Evolutionary conservation across 2,888 invertebrate genomes (phyloP), one percentile per base, ranked within the genome.

Genomic region (Gymnoscelis rufifasciata): DNA sequence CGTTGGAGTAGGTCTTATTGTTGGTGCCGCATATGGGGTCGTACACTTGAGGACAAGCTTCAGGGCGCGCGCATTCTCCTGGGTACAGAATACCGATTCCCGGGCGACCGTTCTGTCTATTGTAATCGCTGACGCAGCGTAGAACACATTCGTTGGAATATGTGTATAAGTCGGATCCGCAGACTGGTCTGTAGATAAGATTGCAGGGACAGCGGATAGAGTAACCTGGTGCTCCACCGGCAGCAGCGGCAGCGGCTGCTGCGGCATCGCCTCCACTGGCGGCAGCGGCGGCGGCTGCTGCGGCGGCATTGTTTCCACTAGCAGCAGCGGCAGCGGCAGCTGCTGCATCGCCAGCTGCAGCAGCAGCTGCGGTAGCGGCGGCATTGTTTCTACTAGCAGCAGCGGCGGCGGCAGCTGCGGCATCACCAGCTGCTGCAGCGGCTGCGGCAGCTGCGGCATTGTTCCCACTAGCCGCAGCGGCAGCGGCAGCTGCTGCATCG

Each of bases 11-110:
- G 0, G 92, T 92, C 43, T 89, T 81, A 7, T 91, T 91, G 71
- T 94, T 92, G 36, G 91, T 89, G 30, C 92, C 93, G 70, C 93
- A 94, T 4, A 93, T 90, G 29, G 90, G 88, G 5, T 80, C 12
- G 19, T 47, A 11, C 3, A 42, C 24, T 4, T 31, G 6, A 0
- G 50, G 29, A 35, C 70, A 68, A 1, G 15, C 1, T 44, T 68
- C 67, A 7, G 47, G 24, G 2, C 5, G 7, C 0, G 41, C 44
- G 39, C 71, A 72, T 12, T 47, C 44, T 5, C 72, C 72, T 3
- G 38, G 13, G 8, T 52, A 53, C 2, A 28, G 12, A 1, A 58
- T 2, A 4, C 6, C 33, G 7, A 65, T 38, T 1, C 46, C 13
- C 7, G 52, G 23, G 3, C 40, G 28, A n/a, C 31, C 14, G 13